A percentile compares a stretch with the other conserved stretches of the same genome.
Evolutionary conservation across 2,113 vertebrate species (phyloP).

Genomic region (Morone saxatilis): DNA sequence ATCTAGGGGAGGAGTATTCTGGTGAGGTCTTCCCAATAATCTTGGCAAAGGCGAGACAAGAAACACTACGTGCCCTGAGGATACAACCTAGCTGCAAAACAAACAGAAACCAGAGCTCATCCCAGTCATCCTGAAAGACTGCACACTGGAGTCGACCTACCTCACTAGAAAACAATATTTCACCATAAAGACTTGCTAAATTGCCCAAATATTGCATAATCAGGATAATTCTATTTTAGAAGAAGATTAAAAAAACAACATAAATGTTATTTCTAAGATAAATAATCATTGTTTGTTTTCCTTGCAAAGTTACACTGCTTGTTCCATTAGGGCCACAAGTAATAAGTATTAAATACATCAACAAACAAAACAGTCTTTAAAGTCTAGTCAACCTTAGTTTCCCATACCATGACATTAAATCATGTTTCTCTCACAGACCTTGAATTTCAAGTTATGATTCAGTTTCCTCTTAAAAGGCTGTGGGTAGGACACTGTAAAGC

Average conservation of each 20-base stretch:
- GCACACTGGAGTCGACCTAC: slow-evolving; percentile 2
- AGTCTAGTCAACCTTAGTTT: background rate
- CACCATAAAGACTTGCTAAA: background rate
- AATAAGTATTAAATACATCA: background rate
- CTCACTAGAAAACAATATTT: slow-evolving; percentile 1
- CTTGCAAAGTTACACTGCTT: background rate
- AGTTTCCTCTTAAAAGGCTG: slow-evolving; percentile 80
- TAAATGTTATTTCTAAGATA: background rate
- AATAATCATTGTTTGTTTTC: background rate
- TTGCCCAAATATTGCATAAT: background rate
- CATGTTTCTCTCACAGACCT: slow-evolving; percentile 35
- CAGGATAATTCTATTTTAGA: background rate
- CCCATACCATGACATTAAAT: background rate
- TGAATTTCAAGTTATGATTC: slow-evolving; percentile 75
- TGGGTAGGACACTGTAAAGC: slow-evolving; percentile 78
- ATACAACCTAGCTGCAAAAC: slow-evolving; percentile 51
- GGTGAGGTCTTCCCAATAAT: slow-evolving; percentile 58
- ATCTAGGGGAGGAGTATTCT: slow-evolving; percentile 59
- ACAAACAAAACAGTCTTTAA: background rate
- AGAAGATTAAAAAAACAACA: background rate
- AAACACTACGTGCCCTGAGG: slow-evolving; percentile 42
- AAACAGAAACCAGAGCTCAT: slow-evolving; percentile 53
- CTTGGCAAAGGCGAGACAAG: slow-evolving; percentile 49
- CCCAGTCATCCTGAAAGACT: slow-evolving; percentile 26
- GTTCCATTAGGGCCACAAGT: background rate